Base-by-base conservation (phyloP, 2,113 vertebrate genomes). In the Eolophus roseicapilla region DNA sequence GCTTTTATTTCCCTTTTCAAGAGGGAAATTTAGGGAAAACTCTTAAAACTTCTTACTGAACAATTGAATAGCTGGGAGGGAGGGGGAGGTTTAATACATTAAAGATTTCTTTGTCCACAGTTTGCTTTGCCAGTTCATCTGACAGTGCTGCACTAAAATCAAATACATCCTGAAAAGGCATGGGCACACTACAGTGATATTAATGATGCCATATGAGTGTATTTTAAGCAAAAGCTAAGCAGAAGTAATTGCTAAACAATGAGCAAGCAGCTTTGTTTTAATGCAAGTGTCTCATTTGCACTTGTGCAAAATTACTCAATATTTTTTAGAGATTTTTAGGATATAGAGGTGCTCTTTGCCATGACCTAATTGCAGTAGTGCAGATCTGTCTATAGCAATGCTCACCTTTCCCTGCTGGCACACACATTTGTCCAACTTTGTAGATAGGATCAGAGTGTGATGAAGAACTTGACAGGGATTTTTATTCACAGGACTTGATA, bases 21-120 rank as follows among this genome's bases (percentile, higher is more conserved):
- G 63, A 50, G 6, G 16, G 5, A 67, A 17, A 39, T 55, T n/a
- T 55, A 47, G 84, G 52, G 50, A 83, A 69, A 83, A 75, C 5
- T 17, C 63, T 67, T 75, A 13, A n/a, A 86, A 75, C 5, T 64
- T 86, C 53, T 73, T 74, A 23, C 11, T 62, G 35, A 82, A 46
- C 8, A 25, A 41, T 3, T 44, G 15, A 62, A 23, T 44, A 29
- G 14, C 9, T 64, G 28, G 14, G 31, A 10, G 6, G 7, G 6
- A 8, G 2, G 3, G 6, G 6, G 3, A 10, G 27, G 4, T 10
- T 91, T 73, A 31, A 9, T 44, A 37, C 2, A 2, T 17, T 18
- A 50, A 71, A 41, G 31, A n/a, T 63, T 75, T 87, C 8, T 68
- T 88, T 69, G 35, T 68, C 80, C 9, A 6, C 27, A 47, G 19